Percentiles rank a stretch among this genome's conserved stretches.
Conservation (phyloP, 2,113 vertebrate species). For the Mastomys coucha region DNA sequence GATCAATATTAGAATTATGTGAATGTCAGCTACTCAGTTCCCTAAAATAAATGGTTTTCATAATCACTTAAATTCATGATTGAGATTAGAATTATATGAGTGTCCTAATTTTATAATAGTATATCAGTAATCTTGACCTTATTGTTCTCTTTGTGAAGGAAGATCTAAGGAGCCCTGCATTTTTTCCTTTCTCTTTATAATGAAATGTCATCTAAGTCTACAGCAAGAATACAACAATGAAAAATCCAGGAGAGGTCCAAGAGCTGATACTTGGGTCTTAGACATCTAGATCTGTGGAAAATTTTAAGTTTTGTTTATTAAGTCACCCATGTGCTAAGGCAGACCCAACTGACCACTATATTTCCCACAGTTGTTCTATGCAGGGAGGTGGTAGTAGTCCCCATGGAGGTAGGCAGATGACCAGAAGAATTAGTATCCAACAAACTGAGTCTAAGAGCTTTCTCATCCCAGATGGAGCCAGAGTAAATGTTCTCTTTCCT, state of each 20-base stretch:
- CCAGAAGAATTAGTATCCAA: not conserved
- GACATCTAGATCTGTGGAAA: not conserved
- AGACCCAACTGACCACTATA: not conserved
- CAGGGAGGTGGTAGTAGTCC: not conserved
- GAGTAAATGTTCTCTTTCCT: not conserved
- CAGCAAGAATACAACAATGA: not conserved
- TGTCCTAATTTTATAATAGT: not conserved
- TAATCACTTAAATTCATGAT: not conserved
- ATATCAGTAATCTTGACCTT: not conserved
- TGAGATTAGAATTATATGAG: not conserved
- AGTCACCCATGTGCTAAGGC: not conserved
- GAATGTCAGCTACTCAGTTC: not conserved
- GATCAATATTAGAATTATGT: not conserved
- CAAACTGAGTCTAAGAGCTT: not conserved
- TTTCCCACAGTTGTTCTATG: not conserved
- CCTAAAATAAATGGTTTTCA: not conserved
- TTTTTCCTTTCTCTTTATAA: not conserved
- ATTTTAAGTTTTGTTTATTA: not conserved
- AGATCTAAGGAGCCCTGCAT: not conserved
- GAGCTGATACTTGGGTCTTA: not conserved
- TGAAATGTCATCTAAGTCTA: not conserved
- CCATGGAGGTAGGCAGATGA: not conserved
- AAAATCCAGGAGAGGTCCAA: not conserved
- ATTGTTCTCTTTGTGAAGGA: not conserved
- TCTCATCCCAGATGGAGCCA: not conserved